Percentiles rank a stretch among this genome's conserved stretches.
Conservation (phyloP, 2,888 invertebrate species). For the Saturnia pavonia region DNA sequence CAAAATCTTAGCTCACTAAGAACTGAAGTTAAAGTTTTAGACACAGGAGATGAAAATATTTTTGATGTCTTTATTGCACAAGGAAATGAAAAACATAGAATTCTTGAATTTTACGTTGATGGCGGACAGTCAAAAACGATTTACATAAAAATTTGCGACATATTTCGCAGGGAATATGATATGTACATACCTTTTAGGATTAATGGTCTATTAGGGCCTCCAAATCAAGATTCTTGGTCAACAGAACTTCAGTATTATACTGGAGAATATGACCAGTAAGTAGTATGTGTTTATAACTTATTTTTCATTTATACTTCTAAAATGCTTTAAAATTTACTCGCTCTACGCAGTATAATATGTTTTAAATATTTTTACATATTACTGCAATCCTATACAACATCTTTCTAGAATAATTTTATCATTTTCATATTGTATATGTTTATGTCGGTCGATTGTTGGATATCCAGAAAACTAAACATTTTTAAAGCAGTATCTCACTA, state of each 20-base stretch:
- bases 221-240: constrained; percentile 51
- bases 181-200: constrained; percentile 82
- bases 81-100: constrained; percentile 63
- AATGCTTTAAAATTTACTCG: neutral
- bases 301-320: constrained; percentile 5
- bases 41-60: constrained; percentile 63
- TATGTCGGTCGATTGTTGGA: neutral
- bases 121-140: constrained; percentile 64
- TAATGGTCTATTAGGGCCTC: constrained; percentile 82
- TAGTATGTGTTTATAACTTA: constrained; percentile 23
- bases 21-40: constrained; percentile 55
- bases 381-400: neutral
- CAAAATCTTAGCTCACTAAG: constrained; percentile 59
- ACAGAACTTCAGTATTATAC: constrained; percentile 64
- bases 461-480: neutral
- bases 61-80: constrained; percentile 60
- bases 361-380: too few species aligned
- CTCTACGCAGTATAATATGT: neutral
- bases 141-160: constrained; percentile 63
- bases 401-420: neutral
- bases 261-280: constrained; percentile 60
- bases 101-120: constrained; percentile 56
- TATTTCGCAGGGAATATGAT: constrained; percentile 74
- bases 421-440: neutral
- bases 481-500: neutral